Base-by-base conservation (phyloP, 2,113 vertebrate genomes). In the Apteryx mantelli region DNA sequence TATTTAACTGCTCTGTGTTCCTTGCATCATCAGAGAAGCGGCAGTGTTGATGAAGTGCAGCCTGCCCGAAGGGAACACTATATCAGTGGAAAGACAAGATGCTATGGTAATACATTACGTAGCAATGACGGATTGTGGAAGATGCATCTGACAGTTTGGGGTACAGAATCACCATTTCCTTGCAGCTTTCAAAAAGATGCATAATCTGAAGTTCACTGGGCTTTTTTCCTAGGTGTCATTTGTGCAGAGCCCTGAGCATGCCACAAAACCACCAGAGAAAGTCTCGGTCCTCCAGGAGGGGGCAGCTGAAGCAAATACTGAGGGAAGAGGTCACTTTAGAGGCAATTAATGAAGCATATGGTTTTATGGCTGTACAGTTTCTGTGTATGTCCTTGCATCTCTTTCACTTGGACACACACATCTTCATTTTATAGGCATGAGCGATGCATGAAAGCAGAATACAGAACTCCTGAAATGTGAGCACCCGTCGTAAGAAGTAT, bases 71-170 rank as follows among this genome's bases (percentile, higher is more conserved):
- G 94, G 94, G 95, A 97, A 79, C 65, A 7, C 68, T 92, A 11
- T 21, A 94, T 96, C 97, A 91, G 82, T 19, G 52, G 79, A 88
- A 69, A 87, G 87, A 90, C 36, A 73, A 88, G 97, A 96, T 97
- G 91, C 94, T 93, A 90, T 89, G 88, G 94, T 6, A 58, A 97
- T 97, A 65, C 79, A 83, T 97, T 90, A 91, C 80, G 63, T 44
- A 71, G 74, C 85, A 94, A 89, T 44, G 93, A 94, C 89, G 88
- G 95, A 95, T 95, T 96, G 77, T 46, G 90, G 93, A 90, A 94
- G 90, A 91, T 86, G 96, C 86, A 70, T 53, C 95, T 96, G 95
- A 96, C 93, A 94, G 82, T 91, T 83, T 91, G 93, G 96, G 93
- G 96, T 82, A 94, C 93, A 96, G 95, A 63, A 93, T 88, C 95